These are phyloP conservation scores for Mungos mungo DNA, from an alignment of 2,113 vertebrate species.

Conservation along the genomic window DNA sequence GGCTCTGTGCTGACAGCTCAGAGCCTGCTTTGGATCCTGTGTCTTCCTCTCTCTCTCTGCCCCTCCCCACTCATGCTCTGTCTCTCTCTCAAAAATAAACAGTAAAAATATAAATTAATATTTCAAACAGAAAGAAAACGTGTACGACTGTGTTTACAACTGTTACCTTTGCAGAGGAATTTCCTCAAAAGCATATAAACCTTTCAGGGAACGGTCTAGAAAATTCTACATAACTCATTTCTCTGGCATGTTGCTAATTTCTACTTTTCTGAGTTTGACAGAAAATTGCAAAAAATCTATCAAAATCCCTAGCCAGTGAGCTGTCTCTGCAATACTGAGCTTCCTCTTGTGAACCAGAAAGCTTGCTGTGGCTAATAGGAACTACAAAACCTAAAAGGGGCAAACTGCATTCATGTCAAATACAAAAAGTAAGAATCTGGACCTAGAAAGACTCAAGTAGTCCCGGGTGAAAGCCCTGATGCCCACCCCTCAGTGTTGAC, in stretches of 20 bases:
- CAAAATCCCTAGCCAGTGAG: not conserved
- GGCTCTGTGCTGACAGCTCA: too few relatives aligned
- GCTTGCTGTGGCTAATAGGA: not conserved
- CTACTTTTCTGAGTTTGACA: not conserved
- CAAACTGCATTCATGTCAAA: not conserved
- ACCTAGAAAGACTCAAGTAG: not conserved
- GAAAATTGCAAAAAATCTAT: not conserved
- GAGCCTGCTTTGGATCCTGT: too few relatives aligned
- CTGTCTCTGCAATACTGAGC: not conserved
- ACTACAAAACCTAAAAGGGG: not conserved
- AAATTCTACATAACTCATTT: not conserved
- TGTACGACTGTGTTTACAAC: not conserved
- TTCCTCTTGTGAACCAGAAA: not conserved
- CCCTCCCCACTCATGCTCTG: too few relatives aligned
- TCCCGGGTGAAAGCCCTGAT: not conserved
- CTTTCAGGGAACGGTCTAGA: not conserved
- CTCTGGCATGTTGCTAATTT: not conserved
- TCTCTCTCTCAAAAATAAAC: too few relatives aligned
- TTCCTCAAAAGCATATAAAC: not conserved
- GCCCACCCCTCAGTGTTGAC: not conserved
- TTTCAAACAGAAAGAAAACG: not conserved
- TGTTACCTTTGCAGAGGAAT: not conserved
- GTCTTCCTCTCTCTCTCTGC: too few relatives aligned
- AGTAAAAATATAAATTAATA: too few relatives aligned
- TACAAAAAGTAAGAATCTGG: not conserved